Evolutionary conservation across 2,113 vertebrate genomes (phyloP), one percentile per base, ranked within the genome.

Genomic region (Takifugu flavidus): DNA sequence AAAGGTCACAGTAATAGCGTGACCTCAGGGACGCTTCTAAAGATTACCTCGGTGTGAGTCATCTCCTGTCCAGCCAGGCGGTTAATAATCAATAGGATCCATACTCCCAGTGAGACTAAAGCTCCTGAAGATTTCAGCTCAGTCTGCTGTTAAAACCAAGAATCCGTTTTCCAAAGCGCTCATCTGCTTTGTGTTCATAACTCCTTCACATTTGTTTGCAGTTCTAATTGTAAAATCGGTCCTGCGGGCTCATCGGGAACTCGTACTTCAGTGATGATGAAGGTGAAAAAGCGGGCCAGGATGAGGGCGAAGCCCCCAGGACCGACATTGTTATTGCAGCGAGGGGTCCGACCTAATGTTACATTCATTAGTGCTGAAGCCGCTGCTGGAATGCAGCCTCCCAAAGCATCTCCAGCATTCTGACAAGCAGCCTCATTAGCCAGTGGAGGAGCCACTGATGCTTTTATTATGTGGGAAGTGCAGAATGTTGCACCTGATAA

Each of bases 81-180:
- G 59, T 25, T 60, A 72, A 80, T 72, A 85, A 86, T 88, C 79
- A 83, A 86, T 83, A 70, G 52, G 62, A 75, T 90, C 79, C 64
- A 80, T 42, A 43, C 47, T 66, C 63, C 42, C n/a, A 14, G 56
- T 51, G 52, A 51, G 11, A 45, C 12, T 51, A 20, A 13, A 49
- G 11, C 49, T 27, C 6, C 49, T 42, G 31, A 26, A 45, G 25
- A 2, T 1, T 13, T 63, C 27, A 25, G 11, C 53, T 68, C 44
- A 56, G 12, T 3, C 25, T 44, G 8, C 15, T n/a, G 43, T 27
- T 49, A 7, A 47, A 60, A 13, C 14, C 34, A 59, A 12, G 1
- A 53, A 46, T 72, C 14, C 7, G 31, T 25, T 51, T 44, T 62
- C 34, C 34, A 0, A 58, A n/a, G 14, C 44, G 13, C 53, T 49